phyloP scores from a whole-genome alignment of 2,888 invertebrate genomes.

The Alloplasta piceator region DNA sequence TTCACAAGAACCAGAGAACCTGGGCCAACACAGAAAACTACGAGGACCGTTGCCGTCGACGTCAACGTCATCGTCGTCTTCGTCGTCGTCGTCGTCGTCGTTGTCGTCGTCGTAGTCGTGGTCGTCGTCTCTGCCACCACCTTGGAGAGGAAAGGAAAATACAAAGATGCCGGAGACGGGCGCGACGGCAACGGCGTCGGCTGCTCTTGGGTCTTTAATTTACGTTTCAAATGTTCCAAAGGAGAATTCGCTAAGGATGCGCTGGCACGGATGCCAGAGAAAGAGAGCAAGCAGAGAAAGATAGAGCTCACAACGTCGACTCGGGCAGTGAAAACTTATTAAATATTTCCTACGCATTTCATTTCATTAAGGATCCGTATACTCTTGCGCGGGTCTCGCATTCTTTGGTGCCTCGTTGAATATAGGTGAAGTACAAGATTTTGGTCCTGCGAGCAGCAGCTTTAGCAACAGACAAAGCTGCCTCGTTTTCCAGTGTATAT shows the following conservation, averaged over 20 bases:
- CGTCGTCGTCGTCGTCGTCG: background rate
- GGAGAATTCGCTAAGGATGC: conserved; percentile 69
- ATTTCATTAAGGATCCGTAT: conserved; percentile 75
- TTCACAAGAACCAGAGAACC: conserved; percentile 68
- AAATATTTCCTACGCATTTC: conserved; percentile 80
- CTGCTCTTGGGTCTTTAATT: conserved; percentile 71
- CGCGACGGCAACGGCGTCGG: conserved; percentile 50
- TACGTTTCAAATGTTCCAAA: conserved; percentile 70
- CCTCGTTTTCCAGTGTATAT: conserved; percentile 3
- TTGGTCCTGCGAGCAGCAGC: conserved; percentile 21
- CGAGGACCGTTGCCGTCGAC: too few species aligned
- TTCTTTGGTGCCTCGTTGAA: conserved; percentile 74
- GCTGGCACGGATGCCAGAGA: conserved; percentile 61
- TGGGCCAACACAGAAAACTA: conserved; percentile 41
- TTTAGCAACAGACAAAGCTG: conserved; percentile 26
- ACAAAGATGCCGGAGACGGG: conserved; percentile 61
- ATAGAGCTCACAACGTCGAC: conserved; percentile 48
- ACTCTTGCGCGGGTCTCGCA: conserved; percentile 68
- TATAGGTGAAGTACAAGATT: conserved; percentile 63
- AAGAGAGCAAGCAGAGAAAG: conserved; percentile 15
- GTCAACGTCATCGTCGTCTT: conserved; percentile 26
- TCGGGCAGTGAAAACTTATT: conserved; percentile 77
- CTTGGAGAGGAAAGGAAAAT: conserved; percentile 58
- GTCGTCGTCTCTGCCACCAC: background rate
- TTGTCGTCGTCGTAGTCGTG: conserved; percentile 12